A percentile compares a stretch with the other conserved stretches of the same genome.
phyloP scores from a whole-genome alignment of 2,888 invertebrate species.

The Apocheima hispidaria region DNA sequence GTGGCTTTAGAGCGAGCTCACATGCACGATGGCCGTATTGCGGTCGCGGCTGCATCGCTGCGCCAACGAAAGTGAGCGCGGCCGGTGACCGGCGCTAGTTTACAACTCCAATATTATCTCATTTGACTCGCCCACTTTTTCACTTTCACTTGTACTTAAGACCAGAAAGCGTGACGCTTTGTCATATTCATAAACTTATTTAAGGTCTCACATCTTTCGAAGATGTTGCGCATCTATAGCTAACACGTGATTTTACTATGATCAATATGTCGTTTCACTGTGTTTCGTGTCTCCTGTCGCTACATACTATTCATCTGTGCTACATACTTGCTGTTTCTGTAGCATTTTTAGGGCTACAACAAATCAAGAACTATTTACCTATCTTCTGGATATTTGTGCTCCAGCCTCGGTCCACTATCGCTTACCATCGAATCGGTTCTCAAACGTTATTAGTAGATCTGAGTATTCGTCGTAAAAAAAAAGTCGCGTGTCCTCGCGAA shows the following conservation, averaged over 20 bases:
- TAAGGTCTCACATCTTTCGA: constrained; percentile 20
- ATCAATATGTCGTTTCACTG: too few relatives aligned
- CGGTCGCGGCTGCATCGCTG: constrained; percentile 5
- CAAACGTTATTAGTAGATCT: background rate
- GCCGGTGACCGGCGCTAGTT: constrained; percentile 63
- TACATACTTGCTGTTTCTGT: too few relatives aligned
- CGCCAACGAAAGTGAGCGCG: constrained; percentile 74
- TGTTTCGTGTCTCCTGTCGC: too few relatives aligned
- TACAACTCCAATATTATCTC: constrained; percentile 72
- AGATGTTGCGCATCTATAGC: background rate
- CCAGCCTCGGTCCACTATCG: background rate
- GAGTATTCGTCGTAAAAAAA: background rate
- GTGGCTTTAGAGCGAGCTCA: too few relatives aligned
- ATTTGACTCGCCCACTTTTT: constrained; percentile 72
- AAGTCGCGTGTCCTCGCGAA: background rate
- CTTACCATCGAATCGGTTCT: background rate
- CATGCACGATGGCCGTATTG: too few relatives aligned
- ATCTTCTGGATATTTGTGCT: background rate
- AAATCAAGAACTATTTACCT: too few relatives aligned
- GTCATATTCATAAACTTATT: constrained; percentile 50
- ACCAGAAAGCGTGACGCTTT: constrained; percentile 78
- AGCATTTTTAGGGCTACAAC: too few relatives aligned
- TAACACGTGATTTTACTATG: too few relatives aligned
- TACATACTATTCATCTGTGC: too few relatives aligned
- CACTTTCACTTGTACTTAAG: constrained; percentile 71